Evolutionary conservation across 2,797 vertebrate genomes (phyloP).

Genomic region (Fringilla coelebs): DNA sequence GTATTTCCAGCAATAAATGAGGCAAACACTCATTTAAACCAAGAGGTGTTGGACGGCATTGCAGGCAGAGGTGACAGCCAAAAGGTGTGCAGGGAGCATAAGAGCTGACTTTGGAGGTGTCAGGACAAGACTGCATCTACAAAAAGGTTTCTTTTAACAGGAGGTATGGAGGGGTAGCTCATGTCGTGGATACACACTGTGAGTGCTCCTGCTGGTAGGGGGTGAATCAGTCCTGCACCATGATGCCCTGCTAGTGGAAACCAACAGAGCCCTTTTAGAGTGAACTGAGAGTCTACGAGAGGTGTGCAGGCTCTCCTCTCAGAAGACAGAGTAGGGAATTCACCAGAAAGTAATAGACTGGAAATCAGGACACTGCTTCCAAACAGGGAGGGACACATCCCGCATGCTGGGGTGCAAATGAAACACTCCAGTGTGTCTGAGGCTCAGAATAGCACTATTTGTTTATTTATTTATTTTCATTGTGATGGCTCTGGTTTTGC

Average conservation of each 20-base stretch:
- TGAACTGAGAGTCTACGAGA: background rate
- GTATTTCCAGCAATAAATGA: background rate
- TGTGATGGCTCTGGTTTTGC: slow-evolving; percentile 46
- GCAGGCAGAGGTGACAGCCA: background rate
- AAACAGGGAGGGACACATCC: background rate
- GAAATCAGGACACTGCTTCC: background rate
- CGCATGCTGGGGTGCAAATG: background rate
- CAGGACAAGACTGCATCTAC: background rate
- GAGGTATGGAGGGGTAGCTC: background rate
- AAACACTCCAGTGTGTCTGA: background rate
- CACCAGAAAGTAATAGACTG: background rate
- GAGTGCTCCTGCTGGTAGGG: background rate
- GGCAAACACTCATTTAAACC: background rate
- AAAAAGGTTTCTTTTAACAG: background rate
- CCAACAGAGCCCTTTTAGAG: background rate
- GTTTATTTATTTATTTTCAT: slow-evolving; percentile 45
- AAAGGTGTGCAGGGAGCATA: background rate
- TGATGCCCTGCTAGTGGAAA: background rate
- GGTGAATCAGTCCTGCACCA: background rate
- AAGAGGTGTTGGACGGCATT: background rate
- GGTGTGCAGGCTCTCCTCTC: background rate
- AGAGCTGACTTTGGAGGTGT: background rate
- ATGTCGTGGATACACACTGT: background rate
- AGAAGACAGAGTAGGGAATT: background rate
- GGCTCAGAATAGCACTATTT: slow-evolving; percentile 14